Conservation (phyloP, 2,888 invertebrate species). For the Pomacea canaliculata region DNA sequence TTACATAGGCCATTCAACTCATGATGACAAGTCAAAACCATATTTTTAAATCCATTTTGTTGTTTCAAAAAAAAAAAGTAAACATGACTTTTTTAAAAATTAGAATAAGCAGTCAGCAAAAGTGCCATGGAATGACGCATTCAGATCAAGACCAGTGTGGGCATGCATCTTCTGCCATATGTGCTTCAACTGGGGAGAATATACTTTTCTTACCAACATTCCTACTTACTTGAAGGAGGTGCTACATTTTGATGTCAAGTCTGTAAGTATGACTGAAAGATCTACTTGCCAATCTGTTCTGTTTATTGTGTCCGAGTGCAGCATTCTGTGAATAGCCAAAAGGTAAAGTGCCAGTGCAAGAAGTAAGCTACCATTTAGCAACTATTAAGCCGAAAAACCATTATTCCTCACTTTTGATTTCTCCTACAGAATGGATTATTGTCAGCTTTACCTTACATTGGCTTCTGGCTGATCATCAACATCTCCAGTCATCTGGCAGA, state of each 20-base stretch:
- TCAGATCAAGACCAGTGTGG: conserved; percentile 27
- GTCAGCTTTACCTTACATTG: conserved; percentile 50
- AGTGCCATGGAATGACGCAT: conserved; percentile 32
- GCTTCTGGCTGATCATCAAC: conserved; percentile 46
- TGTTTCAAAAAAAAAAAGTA: no score
- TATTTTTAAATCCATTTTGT: no score
- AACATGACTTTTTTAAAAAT: no score
- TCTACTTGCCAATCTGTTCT: no score
- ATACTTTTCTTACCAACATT: conserved; percentile 31
- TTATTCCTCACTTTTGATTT: not conserved
- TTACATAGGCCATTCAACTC: not conserved
- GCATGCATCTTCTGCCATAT: conserved; percentile 25
- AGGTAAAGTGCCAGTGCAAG: no score
- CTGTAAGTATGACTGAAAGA: conserved; percentile 24
- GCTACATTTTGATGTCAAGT: conserved; percentile 24
- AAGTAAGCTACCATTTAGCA: no score
- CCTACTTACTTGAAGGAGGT: conserved; percentile 34
- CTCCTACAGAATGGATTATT: conserved; percentile 28
- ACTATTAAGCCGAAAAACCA: no score
- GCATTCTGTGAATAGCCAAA: no score
- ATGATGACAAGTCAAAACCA: not conserved
- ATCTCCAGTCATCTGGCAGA: conserved; percentile 33
- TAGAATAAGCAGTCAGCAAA: no score
- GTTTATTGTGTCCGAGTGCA: no score
- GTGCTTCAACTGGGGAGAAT: conserved; percentile 31